These are phyloP conservation scores for Cephus pulcher DNA, from an alignment of 2,888 invertebrate genomes.

Conservation along the genomic window DNA sequence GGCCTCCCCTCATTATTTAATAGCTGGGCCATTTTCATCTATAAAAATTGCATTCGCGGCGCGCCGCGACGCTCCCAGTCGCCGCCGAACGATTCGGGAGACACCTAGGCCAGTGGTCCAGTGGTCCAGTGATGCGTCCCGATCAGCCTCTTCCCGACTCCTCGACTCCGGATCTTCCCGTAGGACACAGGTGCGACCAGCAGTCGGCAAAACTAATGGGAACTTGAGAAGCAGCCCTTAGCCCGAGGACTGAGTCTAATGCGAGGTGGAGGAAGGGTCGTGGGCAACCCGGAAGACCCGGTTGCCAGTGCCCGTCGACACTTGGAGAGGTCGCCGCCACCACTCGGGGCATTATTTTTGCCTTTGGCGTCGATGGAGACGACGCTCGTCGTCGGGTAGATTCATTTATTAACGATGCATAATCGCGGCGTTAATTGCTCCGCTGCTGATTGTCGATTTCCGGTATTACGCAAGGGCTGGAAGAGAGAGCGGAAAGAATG, in stretches of 20 bases:
- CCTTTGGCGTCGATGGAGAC: not conserved
- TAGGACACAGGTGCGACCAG: not conserved
- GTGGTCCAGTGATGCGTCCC: too few relatives aligned
- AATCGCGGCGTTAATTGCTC: slow-evolving; percentile 33
- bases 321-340: too few relatives aligned
- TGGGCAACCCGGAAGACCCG: too few relatives aligned
- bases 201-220: not conserved
- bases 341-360: too few relatives aligned
- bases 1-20: slow-evolving; percentile 18
- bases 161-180: not conserved
- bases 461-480: slow-evolving; percentile 26
- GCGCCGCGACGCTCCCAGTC: slow-evolving; percentile 9
- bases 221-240: too few relatives aligned
- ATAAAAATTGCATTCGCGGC: slow-evolving; percentile 25
- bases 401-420: slow-evolving; percentile 38
- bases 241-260: too few relatives aligned
- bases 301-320: too few relatives aligned
- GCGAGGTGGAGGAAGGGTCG: too few relatives aligned
- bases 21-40: slow-evolving; percentile 31
- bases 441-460: slow-evolving; percentile 38
- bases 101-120: too few relatives aligned
- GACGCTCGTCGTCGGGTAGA: slow-evolving; percentile 21
- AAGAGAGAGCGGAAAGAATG: slow-evolving; percentile 7
- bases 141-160: not conserved
- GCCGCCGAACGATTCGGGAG: too few relatives aligned